Evolutionary conservation across 2,797 vertebrate genomes (phyloP), one percentile per base, ranked within the genome.

Genomic region (Cirrhinus molitorella): DNA sequence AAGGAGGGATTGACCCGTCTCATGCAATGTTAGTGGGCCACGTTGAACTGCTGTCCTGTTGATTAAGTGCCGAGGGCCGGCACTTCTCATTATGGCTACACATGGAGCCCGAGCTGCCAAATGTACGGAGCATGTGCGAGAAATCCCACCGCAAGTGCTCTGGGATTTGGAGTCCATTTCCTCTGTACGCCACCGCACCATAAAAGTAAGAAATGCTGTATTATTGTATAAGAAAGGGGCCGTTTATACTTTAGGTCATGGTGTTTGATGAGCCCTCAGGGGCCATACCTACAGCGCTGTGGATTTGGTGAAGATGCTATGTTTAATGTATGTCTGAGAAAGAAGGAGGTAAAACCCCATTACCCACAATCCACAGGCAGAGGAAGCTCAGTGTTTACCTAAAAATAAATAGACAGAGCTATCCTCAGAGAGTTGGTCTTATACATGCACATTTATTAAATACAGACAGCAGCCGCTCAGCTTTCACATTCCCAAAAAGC

Each of bases 321-420:
- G 70, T 10, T 49, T 73, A 83, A 86, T 81, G 34, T 67, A 68
- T 61, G 79, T 40, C 77, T 23, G 19, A 77, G 55, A 71, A 77
- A 61, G 83, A 61, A 76, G 34, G 61, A 59, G 70, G 84, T 17
- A 74, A 73, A 74, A 71, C 67, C 68, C 11, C 40, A 76, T 83
- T 84, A 61, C 75, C 70, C 88, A 72, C 75, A 70, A 81, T 82
- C 74, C 74, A 71, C 61, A 83, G 63, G 55, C 21, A 19, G 28
- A 80, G 76, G 83, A 86, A 79, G 71, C 34, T 31, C 14, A 43
- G 80, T 85, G 83, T 88, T 85, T 86, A 77, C 76, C 34, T 67
- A 68, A 63, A 84, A 80, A 86, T 88, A 86, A 83, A 88, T 77
- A 80, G 83, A 86, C 82, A 82, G 79, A 84, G 57, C 43, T 66